Base-by-base conservation (phyloP, 2,113 vertebrate species). In the Dipodomys ordii region DNA sequence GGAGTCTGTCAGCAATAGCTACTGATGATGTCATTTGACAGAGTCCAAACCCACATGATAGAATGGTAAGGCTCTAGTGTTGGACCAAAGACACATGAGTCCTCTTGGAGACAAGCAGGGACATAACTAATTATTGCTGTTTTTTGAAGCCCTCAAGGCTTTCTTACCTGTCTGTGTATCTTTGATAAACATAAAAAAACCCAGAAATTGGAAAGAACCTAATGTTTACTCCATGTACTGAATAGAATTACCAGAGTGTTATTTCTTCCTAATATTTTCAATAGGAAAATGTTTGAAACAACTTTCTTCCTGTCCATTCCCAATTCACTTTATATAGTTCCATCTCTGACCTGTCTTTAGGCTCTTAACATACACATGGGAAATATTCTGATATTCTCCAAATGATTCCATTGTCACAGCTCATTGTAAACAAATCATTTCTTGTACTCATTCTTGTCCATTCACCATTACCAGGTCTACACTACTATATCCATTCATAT, bases 401-500 rank as follows among this genome's bases (percentile, higher is more conserved):
- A 73, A 77, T 68, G 25, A 23, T 60, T 86, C 83, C 60, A 8
- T 46, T 60, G 11, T 86, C 22, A 65, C 0, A 73, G 6, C 19
- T 11, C 2, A 2, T 87, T 53, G 57, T 88, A 80, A 94, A 90
- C 78, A 3, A 78, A 57, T 69, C 79, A 53, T 67, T 85, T 65
- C 64, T 78, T 74, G 90, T 0, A 39, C 30, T 7, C 74, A 2
- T 13, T 39, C 27, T 18, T 74, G 44, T 39, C 15, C 3, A 78
- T 57, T 82, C 76, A 77, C 84, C 87, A 92, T 60, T 74, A 96
- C 74, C 62, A 88, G 95, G 71, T 92, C 71, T 91, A 78, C 2
- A 96, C 71, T 94, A 89, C 85, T 92, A 49, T 92, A 93, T 57
- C 53, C 53, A 57, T 57, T 57, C 83, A 93, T 95, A 86, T 93